phyloP scores from a whole-genome alignment of 2,888 invertebrate genomes.

The Parelbella ahira region DNA sequence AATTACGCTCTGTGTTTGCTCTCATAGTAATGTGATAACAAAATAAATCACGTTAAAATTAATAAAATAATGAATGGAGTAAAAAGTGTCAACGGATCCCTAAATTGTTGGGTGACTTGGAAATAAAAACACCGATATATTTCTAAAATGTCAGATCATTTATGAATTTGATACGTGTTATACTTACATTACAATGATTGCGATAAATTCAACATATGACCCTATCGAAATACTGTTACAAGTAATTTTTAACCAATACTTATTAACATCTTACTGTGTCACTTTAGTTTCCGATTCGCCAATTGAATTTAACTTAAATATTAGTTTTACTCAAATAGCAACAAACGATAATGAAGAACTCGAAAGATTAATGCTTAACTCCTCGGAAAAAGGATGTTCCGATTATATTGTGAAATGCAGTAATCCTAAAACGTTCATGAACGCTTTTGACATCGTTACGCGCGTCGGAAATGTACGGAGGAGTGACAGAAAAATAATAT shows the following conservation, averaged over 20 bases:
- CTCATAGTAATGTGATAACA: too few species aligned
- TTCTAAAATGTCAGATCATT: too few species aligned
- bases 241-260: slow-evolving; percentile 47
- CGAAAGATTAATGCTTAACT: slow-evolving; percentile 42
- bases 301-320: slow-evolving; percentile 37
- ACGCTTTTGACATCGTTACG: slow-evolving; percentile 55
- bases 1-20: too few species aligned
- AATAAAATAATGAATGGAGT: too few species aligned
- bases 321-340: slow-evolving; percentile 41
- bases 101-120: too few species aligned
- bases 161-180: too few species aligned
- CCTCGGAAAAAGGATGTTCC: slow-evolving; percentile 70
- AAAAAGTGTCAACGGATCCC: too few species aligned
- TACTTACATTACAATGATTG: too few species aligned
- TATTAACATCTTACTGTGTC: slow-evolving; percentile 55
- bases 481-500: slow-evolving; percentile 66
- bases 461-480: slow-evolving; percentile 58
- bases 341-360: slow-evolving; percentile 40
- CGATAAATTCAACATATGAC: slow-evolving; percentile 26
- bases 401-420: slow-evolving; percentile 62
- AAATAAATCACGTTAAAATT: too few species aligned
- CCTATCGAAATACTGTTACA: slow-evolving; percentile 57
- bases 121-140: too few species aligned
- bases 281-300: slow-evolving; percentile 50
- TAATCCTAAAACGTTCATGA: slow-evolving; percentile 57